Percentiles rank a stretch among this genome's conserved stretches.
Evolutionary conservation across 2,113 vertebrate species (phyloP).

Genomic region (Redunca redunca): DNA sequence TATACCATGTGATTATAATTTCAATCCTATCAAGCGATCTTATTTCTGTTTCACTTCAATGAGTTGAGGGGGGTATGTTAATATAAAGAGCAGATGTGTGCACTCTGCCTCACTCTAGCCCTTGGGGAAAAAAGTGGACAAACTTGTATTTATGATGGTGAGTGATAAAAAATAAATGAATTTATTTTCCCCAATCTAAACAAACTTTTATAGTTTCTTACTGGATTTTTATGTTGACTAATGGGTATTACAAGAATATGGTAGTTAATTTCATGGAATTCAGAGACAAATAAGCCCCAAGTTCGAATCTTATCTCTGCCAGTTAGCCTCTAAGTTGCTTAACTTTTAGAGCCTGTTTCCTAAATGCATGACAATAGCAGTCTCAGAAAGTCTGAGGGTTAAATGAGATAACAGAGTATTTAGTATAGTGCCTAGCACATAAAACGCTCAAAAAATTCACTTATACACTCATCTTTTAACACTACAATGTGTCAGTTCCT

Average conservation of each 20-base stretch:
- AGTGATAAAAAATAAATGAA: neutral
- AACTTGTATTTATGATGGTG: neutral
- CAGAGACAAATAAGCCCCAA: neutral
- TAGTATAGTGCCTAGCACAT: neutral
- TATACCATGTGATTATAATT: neutral
- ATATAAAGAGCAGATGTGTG: neutral
- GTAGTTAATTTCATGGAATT: neutral
- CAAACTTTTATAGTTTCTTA: neutral
- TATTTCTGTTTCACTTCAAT: neutral
- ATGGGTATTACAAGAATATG: neutral
- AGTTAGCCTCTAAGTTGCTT: neutral
- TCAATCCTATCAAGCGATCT: neutral
- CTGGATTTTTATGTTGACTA: constrained; percentile 7
- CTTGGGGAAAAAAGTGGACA: neutral
- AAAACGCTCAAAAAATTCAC: constrained; percentile 1
- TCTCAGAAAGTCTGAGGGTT: neutral
- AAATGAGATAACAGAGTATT: neutral
- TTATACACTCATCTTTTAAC: neutral
- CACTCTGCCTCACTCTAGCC: neutral
- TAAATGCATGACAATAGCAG: constrained; percentile 7
- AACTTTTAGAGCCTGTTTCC: neutral
- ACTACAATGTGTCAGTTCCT: neutral
- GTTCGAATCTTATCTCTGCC: neutral
- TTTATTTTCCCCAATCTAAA: neutral
- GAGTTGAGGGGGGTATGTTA: neutral